These are phyloP conservation scores for Rhagonycha lutea DNA, from an alignment of 2,888 invertebrate species.

Conservation along the genomic window DNA sequence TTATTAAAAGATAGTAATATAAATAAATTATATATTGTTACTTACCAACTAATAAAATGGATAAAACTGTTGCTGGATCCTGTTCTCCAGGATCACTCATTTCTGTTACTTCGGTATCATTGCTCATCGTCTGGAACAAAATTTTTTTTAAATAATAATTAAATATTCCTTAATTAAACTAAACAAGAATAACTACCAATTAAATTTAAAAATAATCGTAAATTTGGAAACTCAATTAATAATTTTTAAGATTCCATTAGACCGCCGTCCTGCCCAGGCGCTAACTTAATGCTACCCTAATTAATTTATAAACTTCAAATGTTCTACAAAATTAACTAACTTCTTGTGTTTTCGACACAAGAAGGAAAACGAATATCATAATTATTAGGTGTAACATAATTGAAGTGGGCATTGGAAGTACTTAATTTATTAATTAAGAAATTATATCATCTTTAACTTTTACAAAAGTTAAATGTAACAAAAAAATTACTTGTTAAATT, in stretches of 20 bases:
- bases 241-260: not conserved
- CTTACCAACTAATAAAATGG: conserved; percentile 81
- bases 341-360: no score
- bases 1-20: not conserved
- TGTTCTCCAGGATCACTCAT: conserved; percentile 64
- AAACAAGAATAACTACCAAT: not conserved
- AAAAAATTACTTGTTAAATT: no score
- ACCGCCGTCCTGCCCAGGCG: no score
- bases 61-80: conserved; percentile 78
- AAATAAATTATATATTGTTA: conserved; percentile 11
- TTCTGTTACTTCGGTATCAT: conserved; percentile 63
- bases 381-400: no score
- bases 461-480: no score
- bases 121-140: conserved; percentile 57
- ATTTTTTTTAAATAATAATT: not conserved
- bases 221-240: not conserved
- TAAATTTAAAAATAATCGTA: no score
- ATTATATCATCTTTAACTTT: no score
- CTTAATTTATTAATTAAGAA: no score
- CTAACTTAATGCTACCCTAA: not conserved
- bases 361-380: no score
- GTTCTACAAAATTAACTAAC: no score
- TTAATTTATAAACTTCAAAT: not conserved
- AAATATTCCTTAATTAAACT: not conserved
- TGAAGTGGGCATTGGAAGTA: no score